Evolutionary conservation across 1,140 invertebrate species (phyloP), one percentile per base, ranked within the genome.

Genomic region (Dreissena polymorpha): DNA sequence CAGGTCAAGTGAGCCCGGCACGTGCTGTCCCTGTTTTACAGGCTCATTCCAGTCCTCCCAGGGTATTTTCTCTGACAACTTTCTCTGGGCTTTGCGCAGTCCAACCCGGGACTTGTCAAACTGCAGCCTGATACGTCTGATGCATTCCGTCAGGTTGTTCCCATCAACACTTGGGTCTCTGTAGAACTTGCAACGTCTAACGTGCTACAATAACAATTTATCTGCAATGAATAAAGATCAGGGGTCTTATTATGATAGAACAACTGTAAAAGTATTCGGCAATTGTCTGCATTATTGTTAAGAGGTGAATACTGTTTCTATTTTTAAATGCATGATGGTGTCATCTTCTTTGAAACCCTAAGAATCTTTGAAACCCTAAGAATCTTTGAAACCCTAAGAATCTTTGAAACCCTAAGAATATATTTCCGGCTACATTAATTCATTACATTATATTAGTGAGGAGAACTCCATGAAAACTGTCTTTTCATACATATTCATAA

Each of bases 21-120:
- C 64, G 18, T 83, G 80, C 57, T 53, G 23, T 12, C 80, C 80
- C 7, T 51, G 13, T 72, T 83, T 83, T 12, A 83, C 64, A 12
- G 80, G 71, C 50, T 73, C 80, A 23, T 64, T 39, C 39, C 39
- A 39, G 39, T 39, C 39, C 39, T 39, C 49, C 71, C 71, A 83
- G 8, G 49, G 8, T 23, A 83, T 8, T 27, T 23, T 55, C 2
- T 72, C 27, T 16, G 51, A 8, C 29, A 16, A 74, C 18, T 75
- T 63, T 51, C 50, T 53, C 64, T 83, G 80, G 3, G 80, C 80
- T 14, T 65, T n/a, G 7, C 60, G 25, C 64, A 83, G n/a, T 63
- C 69, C 57, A 6, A 14, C 57, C 14, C 64, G 23, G 29, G 65
- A 83, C 8, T 53, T 68, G 7, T 74, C 80, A 75, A 83, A 75